Conservation (phyloP, 2,888 invertebrate species). For the Drosophila borborema region DNA sequence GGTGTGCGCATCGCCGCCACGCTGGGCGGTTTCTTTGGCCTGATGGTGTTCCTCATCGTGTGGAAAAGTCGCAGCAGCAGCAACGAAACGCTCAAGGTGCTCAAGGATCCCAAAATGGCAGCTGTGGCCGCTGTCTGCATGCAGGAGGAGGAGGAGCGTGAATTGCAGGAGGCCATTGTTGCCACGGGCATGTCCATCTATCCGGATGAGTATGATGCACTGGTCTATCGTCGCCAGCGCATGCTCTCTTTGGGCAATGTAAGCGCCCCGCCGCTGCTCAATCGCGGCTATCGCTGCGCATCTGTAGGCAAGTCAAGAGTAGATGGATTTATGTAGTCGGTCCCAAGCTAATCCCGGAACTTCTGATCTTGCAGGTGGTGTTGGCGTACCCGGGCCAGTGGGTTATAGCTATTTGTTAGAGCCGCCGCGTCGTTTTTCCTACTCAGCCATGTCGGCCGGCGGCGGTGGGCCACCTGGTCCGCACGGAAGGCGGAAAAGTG, state of each 20-base stretch:
- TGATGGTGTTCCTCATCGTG: slow-evolving; percentile 95
- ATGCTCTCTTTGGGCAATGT: slow-evolving; percentile 90
- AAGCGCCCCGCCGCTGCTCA: slow-evolving; percentile 86
- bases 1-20: slow-evolving; percentile 96
- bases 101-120: slow-evolving; percentile 92
- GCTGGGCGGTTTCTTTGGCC: slow-evolving; percentile 94
- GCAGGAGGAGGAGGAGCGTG: slow-evolving; percentile 90
- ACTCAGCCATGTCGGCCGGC: slow-evolving; percentile 81
- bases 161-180: slow-evolving; percentile 90
- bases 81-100: slow-evolving; percentile 89
- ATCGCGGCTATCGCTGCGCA: slow-evolving; percentile 87
- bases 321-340: fast-evolving
- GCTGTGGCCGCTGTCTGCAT: slow-evolving; percentile 92
- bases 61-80: slow-evolving; percentile 95
- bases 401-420: slow-evolving; percentile 91
- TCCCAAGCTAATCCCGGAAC: background rate
- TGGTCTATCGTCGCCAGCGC: slow-evolving; percentile 86
- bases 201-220: slow-evolving; percentile 85
- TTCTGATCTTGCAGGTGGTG: slow-evolving; percentile 85
- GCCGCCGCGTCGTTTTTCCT: slow-evolving; percentile 88
- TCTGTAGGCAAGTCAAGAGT: slow-evolving; percentile 86
- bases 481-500: slow-evolving; percentile 86
- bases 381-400: slow-evolving; percentile 86
- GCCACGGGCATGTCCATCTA: slow-evolving; percentile 87
- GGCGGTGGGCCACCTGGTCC: slow-evolving; percentile 81